Base-by-base conservation (phyloP, 2,797 vertebrate genomes). In the Sebastes cheni region DNA sequence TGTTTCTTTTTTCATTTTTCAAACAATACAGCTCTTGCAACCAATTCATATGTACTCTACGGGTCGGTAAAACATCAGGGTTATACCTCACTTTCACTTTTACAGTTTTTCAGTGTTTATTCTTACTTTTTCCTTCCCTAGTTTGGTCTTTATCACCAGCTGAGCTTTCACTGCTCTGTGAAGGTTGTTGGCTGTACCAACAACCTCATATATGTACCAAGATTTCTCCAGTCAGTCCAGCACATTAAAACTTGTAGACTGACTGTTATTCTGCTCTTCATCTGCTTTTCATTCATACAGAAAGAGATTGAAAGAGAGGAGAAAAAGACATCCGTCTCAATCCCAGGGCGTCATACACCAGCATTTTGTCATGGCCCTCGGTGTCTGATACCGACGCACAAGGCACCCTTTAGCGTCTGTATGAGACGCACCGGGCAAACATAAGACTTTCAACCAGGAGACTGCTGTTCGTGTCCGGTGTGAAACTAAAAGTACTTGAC, bases 261-360 rank as follows among this genome's bases (percentile, higher is more conserved):
- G 73, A 83, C 72, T 86, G 80, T 80, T 36, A 36, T 64, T 81
- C 77, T 32, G 6, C 7, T 77, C 52, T 79, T 91, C 87, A 90
- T 92, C 87, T 93, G 89, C 67, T 92, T 92, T 77, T 79, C 75
- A 93, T 89, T 94, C 75, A 80, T 64, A 76, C 81, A 60, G 59
- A 76, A 59, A 36, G 12, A 23, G 66, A 56, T 46, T 10, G 36
- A 61, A 23, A 69, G 2, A 42, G 22, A 12, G 62, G 1, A 20
- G 18, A 54, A n/a, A 70, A 18, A 39, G 46, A 50, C 46, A 50
- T 42, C 39, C 1, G 39, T 42, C 39, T 50, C 46, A 50, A 8
- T 18, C 46, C 16, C 16, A 50, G 46, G 46, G 46, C 5, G 46
- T 50, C 16, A 20, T 18, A 50, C 8, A 50, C 7, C 18, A 50